Base-by-base conservation (phyloP, 2,888 invertebrate genomes). In the Macrosiphum euphorbiae region DNA sequence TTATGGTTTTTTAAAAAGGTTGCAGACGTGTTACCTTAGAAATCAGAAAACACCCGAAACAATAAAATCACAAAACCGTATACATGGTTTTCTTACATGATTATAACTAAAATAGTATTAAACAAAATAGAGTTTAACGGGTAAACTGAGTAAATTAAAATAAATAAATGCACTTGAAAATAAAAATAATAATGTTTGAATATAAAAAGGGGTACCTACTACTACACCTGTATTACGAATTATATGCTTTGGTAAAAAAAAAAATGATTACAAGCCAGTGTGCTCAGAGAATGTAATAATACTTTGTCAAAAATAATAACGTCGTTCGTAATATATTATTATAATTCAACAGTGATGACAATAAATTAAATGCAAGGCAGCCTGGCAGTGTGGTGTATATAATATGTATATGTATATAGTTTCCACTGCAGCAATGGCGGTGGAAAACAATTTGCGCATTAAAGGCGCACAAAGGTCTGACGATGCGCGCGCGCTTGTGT, bases 351-450 rank as follows among this genome's bases (percentile, higher is more conserved):
- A 50, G 50, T 35, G 67, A 67, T 35, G 67, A 90, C 35, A 50
- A 67, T 90, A 90, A 90, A 90, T 90, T 67, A 67, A 67, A 67
- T 35, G 24, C 67, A 67, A 67, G 50, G 24, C 67, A 26, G 67
- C 44, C 8, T 35, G 35, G 35, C 35, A 78, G 35, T 7, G 35
- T 58, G 47, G 11, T 26, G n/a, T 67, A 13, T 16, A 7, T 67
- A 16, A 7, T 67, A 16, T 67, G 20, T 78, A 78, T 58, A 26
- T 58, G 20, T 35, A 78, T 13, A 11, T 28, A 28, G 2, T 16
- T 20, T 35, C 20, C 16, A 35, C 20, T 35, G 35, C 20, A 35
- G 78, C 35, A 78, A 16, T n/a, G 67, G 78, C 35, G 35, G 78
- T 10, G 47, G 86, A 90, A 35, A 78, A 90, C 50, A 35, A 67